Evolutionary conservation across 2,113 vertebrate genomes (phyloP).

Genomic region (Scomber japonicus): DNA sequence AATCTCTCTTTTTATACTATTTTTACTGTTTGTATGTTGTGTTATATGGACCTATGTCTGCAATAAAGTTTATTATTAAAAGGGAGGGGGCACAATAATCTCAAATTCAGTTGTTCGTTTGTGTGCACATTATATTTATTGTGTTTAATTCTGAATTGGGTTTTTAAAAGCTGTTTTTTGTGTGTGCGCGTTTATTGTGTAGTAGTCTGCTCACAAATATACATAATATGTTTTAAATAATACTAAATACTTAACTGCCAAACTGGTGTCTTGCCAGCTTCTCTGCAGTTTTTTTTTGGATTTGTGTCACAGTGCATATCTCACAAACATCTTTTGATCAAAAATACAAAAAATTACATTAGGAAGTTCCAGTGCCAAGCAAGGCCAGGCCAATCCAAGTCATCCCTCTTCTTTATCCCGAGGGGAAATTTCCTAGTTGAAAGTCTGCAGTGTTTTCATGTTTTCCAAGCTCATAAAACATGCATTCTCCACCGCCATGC

Average conservation of each 20-base stretch:
- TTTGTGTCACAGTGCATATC: neutral
- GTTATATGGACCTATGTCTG: no score
- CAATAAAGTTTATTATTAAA: no score
- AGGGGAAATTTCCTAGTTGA: slow-evolving; percentile 25
- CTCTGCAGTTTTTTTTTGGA: neutral
- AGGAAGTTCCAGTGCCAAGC: slow-evolving; percentile 2
- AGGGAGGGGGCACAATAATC: no score
- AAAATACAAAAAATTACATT: neutral
- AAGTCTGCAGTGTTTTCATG: slow-evolving; percentile 57
- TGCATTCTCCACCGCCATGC: slow-evolving; percentile 56
- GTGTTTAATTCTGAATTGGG: no score
- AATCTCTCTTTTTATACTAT: no score
- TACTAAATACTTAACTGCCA: neutral
- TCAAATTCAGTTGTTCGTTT: no score
- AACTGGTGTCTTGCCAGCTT: neutral
- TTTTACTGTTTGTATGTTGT: no score
- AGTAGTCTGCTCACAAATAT: no score
- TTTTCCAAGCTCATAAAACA: slow-evolving; percentile 70
- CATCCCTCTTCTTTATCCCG: slow-evolving; percentile 27
- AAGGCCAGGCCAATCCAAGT: slow-evolving; percentile 8
- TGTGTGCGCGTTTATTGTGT: no score
- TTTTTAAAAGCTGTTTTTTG: no score
- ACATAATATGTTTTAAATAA: no score
- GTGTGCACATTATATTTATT: no score
- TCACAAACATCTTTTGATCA: slow-evolving; percentile 9